Percentiles rank a stretch among this genome's conserved stretches.
Conservation (phyloP, 2,113 vertebrate species). For the Cariama cristata region DNA sequence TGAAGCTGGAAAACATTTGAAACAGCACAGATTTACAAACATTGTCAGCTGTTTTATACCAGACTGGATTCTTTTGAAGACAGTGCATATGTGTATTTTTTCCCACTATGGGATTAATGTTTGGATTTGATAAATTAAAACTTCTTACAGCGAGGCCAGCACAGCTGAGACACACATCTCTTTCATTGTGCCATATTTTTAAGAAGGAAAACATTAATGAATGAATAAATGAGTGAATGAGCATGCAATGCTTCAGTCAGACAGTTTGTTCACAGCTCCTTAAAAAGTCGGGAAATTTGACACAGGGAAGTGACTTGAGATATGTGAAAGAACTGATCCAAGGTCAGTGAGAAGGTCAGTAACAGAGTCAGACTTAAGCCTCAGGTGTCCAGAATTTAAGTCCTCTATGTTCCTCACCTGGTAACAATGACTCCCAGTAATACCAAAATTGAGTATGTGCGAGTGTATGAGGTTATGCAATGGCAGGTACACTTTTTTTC, state of each 20-base stretch:
- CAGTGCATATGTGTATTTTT: not conserved
- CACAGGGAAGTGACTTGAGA: not conserved
- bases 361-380: not conserved
- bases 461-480: not conserved
- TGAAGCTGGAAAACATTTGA: not conserved
- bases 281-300: not conserved
- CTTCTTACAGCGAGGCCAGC: not conserved
- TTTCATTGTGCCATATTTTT: not conserved
- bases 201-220: not conserved
- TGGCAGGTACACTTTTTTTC: not conserved
- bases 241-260: not conserved
- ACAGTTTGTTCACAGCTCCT: constrained; percentile 3
- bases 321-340: not conserved
- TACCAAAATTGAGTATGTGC: not conserved
- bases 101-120: not conserved
- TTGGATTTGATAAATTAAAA: constrained; percentile 6
- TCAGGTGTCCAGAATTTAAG: constrained; percentile 11
- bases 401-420: not conserved
- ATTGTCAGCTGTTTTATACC: not conserved
- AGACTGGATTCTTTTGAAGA: not conserved
- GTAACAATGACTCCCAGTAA: not conserved
- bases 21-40: not conserved
- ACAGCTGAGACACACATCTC: not conserved
- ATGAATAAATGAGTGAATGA: not conserved
- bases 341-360: not conserved